These are phyloP conservation scores for Astur gentilis DNA, from an alignment of 2,113 vertebrate genomes.

Conservation along the genomic window DNA sequence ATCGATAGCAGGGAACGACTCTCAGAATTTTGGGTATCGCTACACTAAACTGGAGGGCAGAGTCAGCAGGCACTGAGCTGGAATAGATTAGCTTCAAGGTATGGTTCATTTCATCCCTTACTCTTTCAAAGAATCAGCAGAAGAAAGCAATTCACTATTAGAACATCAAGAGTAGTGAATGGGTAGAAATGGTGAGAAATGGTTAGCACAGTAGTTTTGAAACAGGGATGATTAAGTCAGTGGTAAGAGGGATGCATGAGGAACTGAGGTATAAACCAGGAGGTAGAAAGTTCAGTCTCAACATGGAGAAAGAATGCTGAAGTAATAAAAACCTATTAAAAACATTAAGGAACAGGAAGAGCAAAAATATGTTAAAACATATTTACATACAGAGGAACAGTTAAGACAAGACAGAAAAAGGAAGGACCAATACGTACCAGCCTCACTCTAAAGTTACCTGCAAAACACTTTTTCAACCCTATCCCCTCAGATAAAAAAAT, in stretches of 20 bases:
- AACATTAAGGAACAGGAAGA: background rate
- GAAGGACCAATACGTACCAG: background rate
- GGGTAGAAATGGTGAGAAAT: background rate
- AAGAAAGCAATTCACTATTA: background rate
- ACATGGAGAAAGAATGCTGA: background rate
- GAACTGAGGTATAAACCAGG: background rate
- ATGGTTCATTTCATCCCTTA: background rate
- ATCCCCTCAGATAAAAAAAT: background rate
- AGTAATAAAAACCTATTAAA: background rate
- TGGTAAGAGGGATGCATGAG: background rate
- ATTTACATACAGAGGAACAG: background rate
- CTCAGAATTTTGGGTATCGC: background rate
- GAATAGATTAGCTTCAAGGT: background rate
- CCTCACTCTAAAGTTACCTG: background rate
- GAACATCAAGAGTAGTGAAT: background rate
- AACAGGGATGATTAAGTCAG: background rate
- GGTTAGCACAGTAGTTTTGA: background rate
- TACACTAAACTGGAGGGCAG: background rate
- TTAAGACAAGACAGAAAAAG: background rate
- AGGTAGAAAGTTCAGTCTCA: background rate
- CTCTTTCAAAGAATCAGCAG: background rate
- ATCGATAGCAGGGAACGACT: background rate
- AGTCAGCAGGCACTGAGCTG: background rate
- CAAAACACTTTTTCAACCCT: background rate
- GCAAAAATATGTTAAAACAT: background rate